Evolutionary conservation across 2,888 invertebrate genomes (phyloP), one percentile per base, ranked within the genome.

Genomic region (Bombylius discolor): DNA sequence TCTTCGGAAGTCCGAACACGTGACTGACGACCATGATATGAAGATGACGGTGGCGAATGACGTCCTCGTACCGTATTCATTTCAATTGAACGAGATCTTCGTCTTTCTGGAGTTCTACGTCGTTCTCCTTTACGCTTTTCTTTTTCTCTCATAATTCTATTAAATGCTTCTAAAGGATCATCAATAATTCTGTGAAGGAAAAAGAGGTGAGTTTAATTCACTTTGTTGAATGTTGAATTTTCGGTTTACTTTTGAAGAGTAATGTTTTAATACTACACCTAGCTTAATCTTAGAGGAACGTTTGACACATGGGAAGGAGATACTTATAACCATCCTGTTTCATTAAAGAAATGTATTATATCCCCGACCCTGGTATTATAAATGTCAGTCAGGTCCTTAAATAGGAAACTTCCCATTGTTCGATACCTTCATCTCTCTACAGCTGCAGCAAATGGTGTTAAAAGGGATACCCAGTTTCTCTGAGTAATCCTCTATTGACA

Each of bases 101-200:
- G 66, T 63, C 76, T 64, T 63, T 72, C 68, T 70, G 79, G 62
- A 74, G 77, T 65, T 71, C 79, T 66, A 53, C 77, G 69, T 36
- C 75, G 72, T 58, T 78, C 75, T 50, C 73, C 74, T 60, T 77
- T 75, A 49, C 77, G 69, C 58, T 84, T 78, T 54, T 84, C 81
- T 71, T 91, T 91, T 72, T 91, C 90, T 61, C 87, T 80, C 66
- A 92, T 79, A 78, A 91, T 87, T 62, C 89, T 80, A 71, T 91
- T 87, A 71, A 92, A 92, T 53, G 89, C 89, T 70, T 89, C 89
- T 64, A 91, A 73, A 5, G 91, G 89, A 74, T 92, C 91, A 67
- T 89, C 89, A 62, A 86, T 87, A 58, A 83, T 80, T 63, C 89
- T 87, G 71, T 60, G 72, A 73, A 71, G 49, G 33, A n/a, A 14